Conservation (phyloP, 2,888 invertebrate species). For the Caenorhabditis imperialis region DNA sequence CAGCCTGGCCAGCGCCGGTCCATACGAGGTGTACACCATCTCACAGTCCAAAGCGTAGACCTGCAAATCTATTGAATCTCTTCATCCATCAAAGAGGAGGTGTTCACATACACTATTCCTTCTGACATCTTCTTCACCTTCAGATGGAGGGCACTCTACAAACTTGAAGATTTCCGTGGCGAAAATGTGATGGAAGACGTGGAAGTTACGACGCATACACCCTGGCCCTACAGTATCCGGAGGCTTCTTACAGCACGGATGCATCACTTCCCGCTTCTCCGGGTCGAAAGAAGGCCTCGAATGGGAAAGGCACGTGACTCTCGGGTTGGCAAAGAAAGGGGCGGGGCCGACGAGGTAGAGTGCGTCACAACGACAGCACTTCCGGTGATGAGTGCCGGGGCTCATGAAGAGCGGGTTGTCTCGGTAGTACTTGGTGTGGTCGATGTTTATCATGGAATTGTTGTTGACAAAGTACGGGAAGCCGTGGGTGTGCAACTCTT, state of each 20-base stretch:
- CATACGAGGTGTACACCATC: constrained; percentile 71
- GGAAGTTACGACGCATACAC: constrained; percentile 84
- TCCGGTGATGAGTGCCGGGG: not conserved
- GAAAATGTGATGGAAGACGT: constrained; percentile 70
- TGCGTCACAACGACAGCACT: not conserved
- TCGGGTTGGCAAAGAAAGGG: not conserved
- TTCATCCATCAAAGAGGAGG: not conserved
- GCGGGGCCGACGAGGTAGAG: not conserved
- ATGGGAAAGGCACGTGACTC: not conserved
- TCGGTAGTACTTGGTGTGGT: not conserved
- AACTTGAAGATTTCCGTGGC: constrained; percentile 60
- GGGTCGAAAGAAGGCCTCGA: constrained; percentile 14
- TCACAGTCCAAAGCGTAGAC: constrained; percentile 96
- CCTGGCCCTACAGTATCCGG: constrained; percentile 84
- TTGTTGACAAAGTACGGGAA: not conserved
- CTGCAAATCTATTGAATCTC: not conserved
- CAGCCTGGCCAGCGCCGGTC: constrained; percentile 66
- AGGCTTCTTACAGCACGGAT: constrained; percentile 82
- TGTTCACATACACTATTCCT: constrained; percentile 56
- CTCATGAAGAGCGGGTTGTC: not conserved
- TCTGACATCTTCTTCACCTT: constrained; percentile 58
- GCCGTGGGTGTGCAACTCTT: not conserved
- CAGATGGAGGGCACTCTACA: constrained; percentile 62
- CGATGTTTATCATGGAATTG: not conserved
- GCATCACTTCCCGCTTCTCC: constrained; percentile 2